Evolutionary conservation across 2,113 vertebrate genomes (phyloP).

Genomic region (Sakesphorus luctuosus): DNA sequence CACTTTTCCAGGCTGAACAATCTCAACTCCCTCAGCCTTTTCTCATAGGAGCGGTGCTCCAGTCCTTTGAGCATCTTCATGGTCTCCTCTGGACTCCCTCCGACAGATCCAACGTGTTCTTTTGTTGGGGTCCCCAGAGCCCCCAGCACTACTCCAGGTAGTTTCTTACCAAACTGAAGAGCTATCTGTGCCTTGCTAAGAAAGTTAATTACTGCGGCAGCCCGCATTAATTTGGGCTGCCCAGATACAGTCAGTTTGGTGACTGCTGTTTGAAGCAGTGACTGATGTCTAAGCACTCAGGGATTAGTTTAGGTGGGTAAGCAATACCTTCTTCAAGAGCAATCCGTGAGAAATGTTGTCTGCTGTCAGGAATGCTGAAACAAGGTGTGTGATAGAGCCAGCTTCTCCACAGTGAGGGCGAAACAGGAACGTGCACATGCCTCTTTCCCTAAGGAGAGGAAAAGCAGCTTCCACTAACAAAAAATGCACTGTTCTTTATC

Average conservation of each 20-base stretch:
- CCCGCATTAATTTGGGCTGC: background rate
- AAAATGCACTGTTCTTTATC: background rate
- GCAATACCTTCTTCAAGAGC: conserved; percentile 94
- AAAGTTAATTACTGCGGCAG: background rate
- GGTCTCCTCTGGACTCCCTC: background rate
- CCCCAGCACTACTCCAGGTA: background rate
- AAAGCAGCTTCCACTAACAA: background rate
- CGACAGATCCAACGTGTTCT: background rate
- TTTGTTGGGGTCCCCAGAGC: background rate
- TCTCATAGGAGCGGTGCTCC: background rate
- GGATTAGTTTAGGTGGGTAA: background rate
- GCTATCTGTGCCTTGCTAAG: background rate
- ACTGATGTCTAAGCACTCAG: background rate
- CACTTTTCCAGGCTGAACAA: background rate
- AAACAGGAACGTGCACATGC: conserved; percentile 94
- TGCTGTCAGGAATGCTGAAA: conserved; percentile 93
- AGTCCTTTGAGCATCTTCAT: background rate
- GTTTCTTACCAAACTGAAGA: background rate
- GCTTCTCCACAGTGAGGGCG: conserved; percentile 97
- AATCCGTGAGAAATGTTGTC: conserved; percentile 98
- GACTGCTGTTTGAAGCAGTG: background rate
- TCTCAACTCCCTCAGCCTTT: background rate
- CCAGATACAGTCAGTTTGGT: background rate
- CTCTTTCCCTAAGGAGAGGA: conserved; percentile 82
- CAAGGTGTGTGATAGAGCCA: conserved; percentile 96